These are phyloP conservation scores for Volucella inanis DNA, from an alignment of 2,888 invertebrate genomes.

Conservation along the genomic window DNA sequence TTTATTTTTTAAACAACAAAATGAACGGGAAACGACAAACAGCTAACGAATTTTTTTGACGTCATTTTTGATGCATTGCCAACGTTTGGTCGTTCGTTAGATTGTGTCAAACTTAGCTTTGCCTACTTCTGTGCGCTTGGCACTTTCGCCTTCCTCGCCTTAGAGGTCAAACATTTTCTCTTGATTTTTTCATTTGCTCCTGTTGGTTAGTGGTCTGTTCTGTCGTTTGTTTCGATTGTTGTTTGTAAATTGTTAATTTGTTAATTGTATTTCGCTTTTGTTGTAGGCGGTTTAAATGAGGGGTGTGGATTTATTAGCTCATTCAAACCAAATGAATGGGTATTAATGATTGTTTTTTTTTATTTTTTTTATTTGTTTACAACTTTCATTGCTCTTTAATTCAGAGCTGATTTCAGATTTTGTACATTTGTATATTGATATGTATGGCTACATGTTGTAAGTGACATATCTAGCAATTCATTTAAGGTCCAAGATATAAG, in stretches of 20 bases:
- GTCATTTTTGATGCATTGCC: conserved; percentile 72
- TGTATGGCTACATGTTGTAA: too few relatives aligned
- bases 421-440: background rate
- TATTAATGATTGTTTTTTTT: background rate
- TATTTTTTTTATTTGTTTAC: conserved; percentile 46
- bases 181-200: conserved; percentile 5
- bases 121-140: conserved; percentile 36
- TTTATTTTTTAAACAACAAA: conserved; percentile 42
- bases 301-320: conserved; percentile 26
- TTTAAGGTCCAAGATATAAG: too few relatives aligned
- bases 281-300: background rate
- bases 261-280: background rate
- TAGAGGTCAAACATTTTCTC: conserved; percentile 70
- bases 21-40: background rate
- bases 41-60: conserved; percentile 50
- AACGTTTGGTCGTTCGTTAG: conserved; percentile 45
- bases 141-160: conserved; percentile 53
- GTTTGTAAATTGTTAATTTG: conserved; percentile 46
- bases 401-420: background rate
- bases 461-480: too few relatives aligned
- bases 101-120: conserved; percentile 18
- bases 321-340: conserved; percentile 31
- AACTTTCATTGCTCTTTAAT: too few relatives aligned
- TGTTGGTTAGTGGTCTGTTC: conserved; percentile 18
- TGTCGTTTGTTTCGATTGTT: conserved; percentile 60